These are phyloP conservation scores for Meteorus sp. DNA, from an alignment of 1,140 invertebrate genomes.

Conservation along the genomic window DNA sequence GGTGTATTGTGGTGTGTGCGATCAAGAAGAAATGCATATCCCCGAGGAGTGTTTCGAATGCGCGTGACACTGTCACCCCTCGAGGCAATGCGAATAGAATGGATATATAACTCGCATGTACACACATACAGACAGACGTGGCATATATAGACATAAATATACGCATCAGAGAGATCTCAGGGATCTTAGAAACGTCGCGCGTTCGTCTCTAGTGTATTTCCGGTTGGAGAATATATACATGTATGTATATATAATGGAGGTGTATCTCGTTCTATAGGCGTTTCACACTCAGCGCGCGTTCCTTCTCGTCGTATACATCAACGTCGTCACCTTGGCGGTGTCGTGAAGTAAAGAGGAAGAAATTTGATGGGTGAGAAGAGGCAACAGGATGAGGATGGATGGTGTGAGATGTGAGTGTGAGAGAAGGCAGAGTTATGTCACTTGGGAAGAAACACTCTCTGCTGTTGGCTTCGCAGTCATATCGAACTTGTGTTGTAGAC, in stretches of 20 bases:
- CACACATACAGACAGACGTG: neutral
- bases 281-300: neutral
- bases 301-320: neutral
- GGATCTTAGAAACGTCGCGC: slow-evolving; percentile 10
- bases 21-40: slow-evolving; percentile 21
- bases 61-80: slow-evolving; percentile 7
- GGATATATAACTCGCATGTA: no score
- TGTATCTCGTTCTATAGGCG: neutral
- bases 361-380: no score
- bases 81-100: no score
- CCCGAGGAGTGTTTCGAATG: slow-evolving; percentile 9
- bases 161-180: slow-evolving; percentile 9
- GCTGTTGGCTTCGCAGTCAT: slow-evolving; percentile 3
- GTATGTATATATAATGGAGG: no score
- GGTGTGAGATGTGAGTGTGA: no score
- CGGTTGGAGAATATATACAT: slow-evolving; percentile 18
- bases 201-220: slow-evolving; percentile 25
- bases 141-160: no score
- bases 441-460: slow-evolving; percentile 14
- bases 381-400: neutral
- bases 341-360: no score
- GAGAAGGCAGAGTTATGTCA: no score
- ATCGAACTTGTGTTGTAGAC: slow-evolving; percentile 21
- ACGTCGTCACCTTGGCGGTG: slow-evolving; percentile 2
- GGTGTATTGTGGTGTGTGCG: neutral